Evolutionary conservation across 2,888 invertebrate genomes (phyloP).

Genomic region (Melipona bicolor): DNA sequence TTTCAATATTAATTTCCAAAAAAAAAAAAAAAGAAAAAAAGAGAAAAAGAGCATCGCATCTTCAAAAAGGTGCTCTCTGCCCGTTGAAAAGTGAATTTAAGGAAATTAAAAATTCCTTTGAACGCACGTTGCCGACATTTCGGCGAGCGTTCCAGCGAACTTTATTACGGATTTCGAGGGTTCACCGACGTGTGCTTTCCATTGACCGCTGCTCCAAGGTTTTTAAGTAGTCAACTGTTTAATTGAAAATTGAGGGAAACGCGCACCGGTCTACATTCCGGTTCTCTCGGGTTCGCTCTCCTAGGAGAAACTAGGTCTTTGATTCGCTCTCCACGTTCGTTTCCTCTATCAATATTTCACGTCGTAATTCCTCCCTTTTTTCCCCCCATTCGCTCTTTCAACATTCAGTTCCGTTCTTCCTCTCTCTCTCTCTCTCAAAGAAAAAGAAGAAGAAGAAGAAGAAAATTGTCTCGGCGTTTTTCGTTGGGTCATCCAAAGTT

Average conservation of each 20-base stretch:
- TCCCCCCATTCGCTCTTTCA: neutral
- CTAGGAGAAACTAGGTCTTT: slow-evolving; percentile 10
- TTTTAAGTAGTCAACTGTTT: slow-evolving; percentile 19
- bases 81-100: neutral
- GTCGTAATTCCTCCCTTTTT: neutral
- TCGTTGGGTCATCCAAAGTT: too few species aligned
- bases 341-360: slow-evolving; percentile 29
- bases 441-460: too few species aligned
- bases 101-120: neutral
- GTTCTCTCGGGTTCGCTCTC: neutral
- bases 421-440: neutral
- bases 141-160: neutral
- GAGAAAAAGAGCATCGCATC: neutral
- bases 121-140: neutral
- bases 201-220: neutral
- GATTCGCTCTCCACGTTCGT: slow-evolving; percentile 6
- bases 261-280: neutral
- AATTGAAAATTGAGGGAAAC: slow-evolving; percentile 20
- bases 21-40: too few species aligned
- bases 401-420: neutral
- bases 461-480: neutral
- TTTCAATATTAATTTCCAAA: neutral
- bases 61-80: neutral
- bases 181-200: neutral
- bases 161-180: neutral